Conservation (phyloP, 2,888 invertebrate species). For the Acrocera orbiculus region DNA sequence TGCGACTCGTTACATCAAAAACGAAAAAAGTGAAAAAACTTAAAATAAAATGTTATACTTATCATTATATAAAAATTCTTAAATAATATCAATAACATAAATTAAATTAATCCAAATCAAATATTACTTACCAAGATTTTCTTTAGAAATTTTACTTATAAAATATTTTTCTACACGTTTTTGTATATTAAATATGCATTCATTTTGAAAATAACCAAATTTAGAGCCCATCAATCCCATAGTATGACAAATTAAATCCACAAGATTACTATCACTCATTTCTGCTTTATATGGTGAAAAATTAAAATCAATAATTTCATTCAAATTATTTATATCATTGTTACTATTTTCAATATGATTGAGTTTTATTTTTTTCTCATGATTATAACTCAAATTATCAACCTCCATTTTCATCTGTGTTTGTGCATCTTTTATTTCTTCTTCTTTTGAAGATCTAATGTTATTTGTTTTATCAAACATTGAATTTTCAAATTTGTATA, state of each 20-base stretch:
- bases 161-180: slow-evolving; percentile 23
- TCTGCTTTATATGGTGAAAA: slow-evolving; percentile 22
- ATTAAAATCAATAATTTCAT: no score
- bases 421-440: neutral
- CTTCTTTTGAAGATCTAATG: neutral
- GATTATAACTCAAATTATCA: neutral
- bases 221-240: slow-evolving; percentile 23
- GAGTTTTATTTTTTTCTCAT: neutral
- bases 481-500: no score
- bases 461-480: neutral
- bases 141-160: slow-evolving; percentile 17
- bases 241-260: slow-evolving; percentile 24
- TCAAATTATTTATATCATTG: no score
- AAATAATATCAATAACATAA: neutral
- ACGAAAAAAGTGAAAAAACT: neutral
- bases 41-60: no score
- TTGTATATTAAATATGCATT: slow-evolving; percentile 23
- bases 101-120: neutral
- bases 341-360: neutral
- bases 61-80: neutral
- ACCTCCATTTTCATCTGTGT: neutral
- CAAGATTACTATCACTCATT: slow-evolving; percentile 18
- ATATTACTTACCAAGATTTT: slow-evolving; percentile 17
- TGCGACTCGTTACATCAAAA: no score
- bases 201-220: slow-evolving; percentile 25